These are phyloP conservation scores for Notarius quadriscutis DNA, from an alignment of 2,113 vertebrate species.

Conservation along the genomic window DNA sequence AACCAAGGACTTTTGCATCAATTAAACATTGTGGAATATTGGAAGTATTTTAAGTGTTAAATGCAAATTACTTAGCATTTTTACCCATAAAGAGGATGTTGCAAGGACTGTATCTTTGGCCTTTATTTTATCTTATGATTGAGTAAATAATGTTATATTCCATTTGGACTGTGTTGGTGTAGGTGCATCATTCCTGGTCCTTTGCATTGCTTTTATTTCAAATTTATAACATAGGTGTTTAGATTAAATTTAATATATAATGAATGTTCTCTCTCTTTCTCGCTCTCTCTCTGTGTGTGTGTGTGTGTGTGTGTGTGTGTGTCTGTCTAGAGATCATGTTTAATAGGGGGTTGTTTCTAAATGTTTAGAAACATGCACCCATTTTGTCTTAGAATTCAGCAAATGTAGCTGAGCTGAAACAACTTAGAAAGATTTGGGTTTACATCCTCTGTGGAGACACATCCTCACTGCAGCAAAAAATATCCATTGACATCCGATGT, in stretches of 20 bases:
- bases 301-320: background rate
- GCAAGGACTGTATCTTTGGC: slow-evolving; percentile 22
- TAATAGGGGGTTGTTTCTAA: background rate
- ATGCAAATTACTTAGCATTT: slow-evolving; percentile 19
- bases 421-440: slow-evolving; percentile 19
- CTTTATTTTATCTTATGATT: slow-evolving; percentile 27
- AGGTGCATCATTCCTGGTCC: background rate
- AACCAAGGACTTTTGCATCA: background rate
- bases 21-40: background rate
- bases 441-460: slow-evolving; percentile 30
- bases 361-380: background rate
- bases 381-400: slow-evolving; percentile 16
- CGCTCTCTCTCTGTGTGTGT: too few species aligned
- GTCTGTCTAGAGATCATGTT: background rate
- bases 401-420: slow-evolving; percentile 3
- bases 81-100: background rate
- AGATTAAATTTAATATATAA: background rate
- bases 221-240: background rate
- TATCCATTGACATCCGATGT: slow-evolving; percentile 27
- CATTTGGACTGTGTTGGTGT: background rate
- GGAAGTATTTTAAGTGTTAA: background rate
- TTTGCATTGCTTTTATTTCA: background rate
- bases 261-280: background rate
- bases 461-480: slow-evolving; percentile 46
- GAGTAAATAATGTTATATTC: background rate